Evolutionary conservation across 92 coral and sea anemone genomes (phyloP).

Genomic region (Parazoanthus darwini): DNA sequence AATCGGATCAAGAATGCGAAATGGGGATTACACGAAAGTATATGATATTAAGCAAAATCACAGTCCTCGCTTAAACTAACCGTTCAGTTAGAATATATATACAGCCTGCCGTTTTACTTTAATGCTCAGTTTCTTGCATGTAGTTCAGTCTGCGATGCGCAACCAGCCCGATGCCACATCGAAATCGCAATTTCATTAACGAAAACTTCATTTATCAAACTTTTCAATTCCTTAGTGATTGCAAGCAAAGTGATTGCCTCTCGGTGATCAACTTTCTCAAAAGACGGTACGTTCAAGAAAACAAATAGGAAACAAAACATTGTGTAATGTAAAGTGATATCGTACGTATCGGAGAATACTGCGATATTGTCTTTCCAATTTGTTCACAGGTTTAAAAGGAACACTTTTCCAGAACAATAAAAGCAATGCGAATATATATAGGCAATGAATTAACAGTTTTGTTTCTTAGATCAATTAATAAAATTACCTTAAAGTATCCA

Average conservation of each 20-base stretch:
- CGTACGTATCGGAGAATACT: background rate
- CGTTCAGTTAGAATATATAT: background rate
- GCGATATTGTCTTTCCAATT: background rate
- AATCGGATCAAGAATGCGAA: background rate
- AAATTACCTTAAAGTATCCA: too few relatives aligned
- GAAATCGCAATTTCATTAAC: too few relatives aligned
- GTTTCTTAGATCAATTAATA: background rate
- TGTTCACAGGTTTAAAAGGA: background rate
- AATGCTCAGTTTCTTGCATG: too few relatives aligned
- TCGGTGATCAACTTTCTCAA: too few relatives aligned
- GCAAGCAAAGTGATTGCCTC: too few relatives aligned
- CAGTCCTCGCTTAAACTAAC: background rate
- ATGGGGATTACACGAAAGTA: background rate
- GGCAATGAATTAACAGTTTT: too few relatives aligned
- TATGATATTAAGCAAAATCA: background rate
- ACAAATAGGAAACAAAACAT: too few relatives aligned
- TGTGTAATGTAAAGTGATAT: too few relatives aligned
- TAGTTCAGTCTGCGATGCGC: background rate
- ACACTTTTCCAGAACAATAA: too few relatives aligned
- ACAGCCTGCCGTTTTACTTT: background rate
- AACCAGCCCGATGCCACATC: background rate
- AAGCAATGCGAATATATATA: background rate
- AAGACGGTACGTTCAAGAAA: too few relatives aligned
- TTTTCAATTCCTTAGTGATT: too few relatives aligned
- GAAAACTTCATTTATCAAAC: too few relatives aligned